Conservation (phyloP, 2,797 vertebrate species). For the Gobio occitaniae region DNA sequence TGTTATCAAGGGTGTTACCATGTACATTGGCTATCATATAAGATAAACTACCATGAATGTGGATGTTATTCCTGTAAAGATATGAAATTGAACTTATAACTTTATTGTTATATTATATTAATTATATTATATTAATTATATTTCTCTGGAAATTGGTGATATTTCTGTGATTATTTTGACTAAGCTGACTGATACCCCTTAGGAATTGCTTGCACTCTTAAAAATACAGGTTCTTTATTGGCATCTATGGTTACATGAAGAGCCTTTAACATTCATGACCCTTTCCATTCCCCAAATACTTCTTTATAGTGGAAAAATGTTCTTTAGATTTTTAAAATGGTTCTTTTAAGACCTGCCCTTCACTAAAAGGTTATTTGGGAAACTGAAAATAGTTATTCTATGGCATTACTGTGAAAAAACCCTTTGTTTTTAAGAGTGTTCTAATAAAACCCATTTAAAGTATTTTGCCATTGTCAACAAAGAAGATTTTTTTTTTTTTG, state of each 20-base stretch:
- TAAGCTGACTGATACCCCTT: neutral
- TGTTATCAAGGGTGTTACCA: slow-evolving; percentile 9
- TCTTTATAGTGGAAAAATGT: neutral
- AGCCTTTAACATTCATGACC: neutral
- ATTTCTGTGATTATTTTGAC: neutral
- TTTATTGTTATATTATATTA: neutral
- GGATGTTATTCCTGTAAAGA: neutral
- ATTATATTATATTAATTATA: neutral
- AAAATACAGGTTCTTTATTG: too few relatives aligned
- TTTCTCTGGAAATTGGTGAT: neutral
- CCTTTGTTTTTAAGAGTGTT: neutral
- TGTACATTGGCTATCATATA: slow-evolving; percentile 26
- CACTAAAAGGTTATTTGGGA: neutral
- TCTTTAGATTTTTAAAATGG: neutral
- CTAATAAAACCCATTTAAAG: neutral
- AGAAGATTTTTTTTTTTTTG: neutral
- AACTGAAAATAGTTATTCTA: neutral
- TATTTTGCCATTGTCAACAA: neutral
- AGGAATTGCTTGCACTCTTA: neutral
- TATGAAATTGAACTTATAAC: neutral
- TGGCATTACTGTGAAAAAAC: neutral
- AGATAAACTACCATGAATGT: slow-evolving; percentile 7
- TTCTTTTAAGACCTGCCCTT: neutral
- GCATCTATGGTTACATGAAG: neutral
- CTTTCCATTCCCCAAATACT: neutral